Base-by-base conservation (phyloP, 2,888 invertebrate genomes). In the Polydrusus cervinus region DNA sequence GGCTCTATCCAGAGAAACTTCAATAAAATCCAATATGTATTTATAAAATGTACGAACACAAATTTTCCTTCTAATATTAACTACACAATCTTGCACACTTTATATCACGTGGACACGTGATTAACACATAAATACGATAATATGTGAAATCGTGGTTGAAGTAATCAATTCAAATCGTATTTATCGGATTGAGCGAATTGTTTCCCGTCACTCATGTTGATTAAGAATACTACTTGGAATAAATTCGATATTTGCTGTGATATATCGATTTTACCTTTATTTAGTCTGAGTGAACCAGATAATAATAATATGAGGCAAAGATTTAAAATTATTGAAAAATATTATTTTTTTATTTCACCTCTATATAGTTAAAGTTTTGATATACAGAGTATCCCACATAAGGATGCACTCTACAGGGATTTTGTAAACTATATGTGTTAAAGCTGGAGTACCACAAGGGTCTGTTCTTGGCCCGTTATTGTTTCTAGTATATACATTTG, bases 231-330 rank as follows among this genome's bases (percentile, higher is more conserved):
- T 18, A 60, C 16, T 60, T 60, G 38, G 38, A 18, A 34, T 60
- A 14, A 55, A 55, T 11, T 38, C 18, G 57, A 38, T 10, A 16
- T 38, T 38, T 34, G 38, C 18, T 10, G 57, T 38, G 57, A 34
- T 60, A 38, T 38, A 60, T 60, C 57, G 57, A 60, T 60, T 60
- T 38, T 60, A 38, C 38, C 57, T 60, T 60, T 14, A 38, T 60
- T 60, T 14, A 38, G 14, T 16, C 38, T 60, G 57, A 18, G n/a
- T n/a, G 38, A 18, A 10, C 38, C 38, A 40, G 38, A 25, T 25
- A 25, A 5, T 1, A 1, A 25, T 25, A 25, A 60, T 57, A 57
- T 57, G 57, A 38, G 57, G 14, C 11, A 9, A 18, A 60, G 57
- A 38, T 60, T 60, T 60, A 11, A 13, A 38, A 38, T 38, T 60